These are phyloP conservation scores for Cirrhinus mrigala DNA, from an alignment of 2,797 vertebrate genomes.

Conservation along the genomic window DNA sequence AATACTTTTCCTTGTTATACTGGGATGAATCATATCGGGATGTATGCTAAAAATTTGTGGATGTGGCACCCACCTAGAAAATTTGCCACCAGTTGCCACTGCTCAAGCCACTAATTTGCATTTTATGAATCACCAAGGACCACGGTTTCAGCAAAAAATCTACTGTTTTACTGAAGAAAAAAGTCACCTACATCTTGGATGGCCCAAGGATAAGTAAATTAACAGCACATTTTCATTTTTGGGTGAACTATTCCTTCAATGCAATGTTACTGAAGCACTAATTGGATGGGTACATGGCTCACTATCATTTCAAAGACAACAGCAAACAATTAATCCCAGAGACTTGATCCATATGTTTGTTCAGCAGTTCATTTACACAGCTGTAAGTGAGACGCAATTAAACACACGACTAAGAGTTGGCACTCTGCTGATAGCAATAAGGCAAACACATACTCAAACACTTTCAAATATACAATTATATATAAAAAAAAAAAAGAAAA, in stretches of 20 bases:
- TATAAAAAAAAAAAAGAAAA: neutral
- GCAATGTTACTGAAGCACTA: constrained; percentile 9
- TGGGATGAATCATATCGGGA: no score
- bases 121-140: no score
- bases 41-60: no score
- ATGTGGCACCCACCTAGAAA: no score
- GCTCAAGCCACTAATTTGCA: no score
- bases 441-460: constrained; percentile 24
- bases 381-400: constrained; percentile 66
- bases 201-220: neutral
- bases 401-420: constrained; percentile 36
- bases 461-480: constrained; percentile 35
- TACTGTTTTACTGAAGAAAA: neutral
- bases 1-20: no score
- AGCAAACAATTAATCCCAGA: constrained; percentile 70
- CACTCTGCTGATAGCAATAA: constrained; percentile 30
- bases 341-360: constrained; percentile 72
- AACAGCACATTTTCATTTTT: neutral
- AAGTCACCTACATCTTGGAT: neutral
- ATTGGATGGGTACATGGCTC: constrained; percentile 49
- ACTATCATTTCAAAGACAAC: constrained; percentile 65
- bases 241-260: neutral
- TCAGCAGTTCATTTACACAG: constrained; percentile 72
- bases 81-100: no score
- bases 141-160: no score